Base-by-base conservation (phyloP, 2,888 invertebrate genomes). In the Drosophila neotestacea region DNA sequence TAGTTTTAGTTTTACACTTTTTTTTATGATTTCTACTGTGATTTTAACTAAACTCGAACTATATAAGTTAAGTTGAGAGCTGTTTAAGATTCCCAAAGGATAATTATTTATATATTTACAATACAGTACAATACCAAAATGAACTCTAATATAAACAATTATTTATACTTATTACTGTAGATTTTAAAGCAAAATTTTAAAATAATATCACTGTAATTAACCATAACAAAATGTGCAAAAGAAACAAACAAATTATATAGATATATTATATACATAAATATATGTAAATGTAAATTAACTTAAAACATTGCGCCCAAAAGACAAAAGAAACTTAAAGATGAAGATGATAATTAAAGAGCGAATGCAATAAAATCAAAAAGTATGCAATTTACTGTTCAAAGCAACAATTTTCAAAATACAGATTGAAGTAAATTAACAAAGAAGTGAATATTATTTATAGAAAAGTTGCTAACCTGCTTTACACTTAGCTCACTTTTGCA, bases 171-270 rank as follows among this genome's bases (percentile, higher is more conserved):
- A 83, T 87, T 82, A 85, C 77, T 73, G 82, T 84, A 84, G 86
- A 86, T 76, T 77, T 84, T 61, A 85, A 86, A 54, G 61, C 6
- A 58, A 77, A 73, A 46, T 41, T 88, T 87, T 85, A 79, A 74
- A 87, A 76, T 74, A 80, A 61, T 79, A 68, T 86, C 86, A 85
- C 90, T 90, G 88, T 85, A 89, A 85, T 88, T 87, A 80, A 77
- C 78, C 85, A 83, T 77, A 72, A 55, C 42, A 59, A 39, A 66
- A 44, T 77, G 69, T 72, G 61, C 58, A 67, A 63, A 60, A 44
- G 16, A 62, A 51, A 61, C 42, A 61, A 30, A 50, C 54, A 74
- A 72, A 61, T 61, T 68, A 61, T 68, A 72, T 74, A 55, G 69
- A 67, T 76, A 83, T 76, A 32, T 39, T 79, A 66, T 67, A 52